Conservation (phyloP, 2,113 vertebrate genomes). For the Cinclus mexicanus region DNA sequence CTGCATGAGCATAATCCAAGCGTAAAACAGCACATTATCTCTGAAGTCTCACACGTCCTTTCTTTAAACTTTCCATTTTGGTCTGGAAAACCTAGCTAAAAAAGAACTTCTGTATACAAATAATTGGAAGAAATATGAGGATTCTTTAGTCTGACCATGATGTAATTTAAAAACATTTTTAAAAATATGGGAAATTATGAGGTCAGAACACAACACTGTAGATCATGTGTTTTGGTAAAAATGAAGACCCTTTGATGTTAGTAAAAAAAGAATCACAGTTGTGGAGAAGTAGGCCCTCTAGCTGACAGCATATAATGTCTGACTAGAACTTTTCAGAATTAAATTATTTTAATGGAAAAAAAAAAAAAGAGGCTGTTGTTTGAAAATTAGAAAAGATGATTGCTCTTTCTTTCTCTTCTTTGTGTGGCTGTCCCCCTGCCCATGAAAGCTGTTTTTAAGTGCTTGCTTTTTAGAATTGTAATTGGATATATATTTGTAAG, state of each 20-base stretch:
- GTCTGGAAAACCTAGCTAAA: neutral
- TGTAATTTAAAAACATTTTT: neutral
- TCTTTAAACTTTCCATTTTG: conserved; percentile 3
- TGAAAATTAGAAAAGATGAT: neutral
- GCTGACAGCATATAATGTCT: neutral
- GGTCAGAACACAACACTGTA: neutral
- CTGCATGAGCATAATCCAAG: neutral
- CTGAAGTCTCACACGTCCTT: neutral
- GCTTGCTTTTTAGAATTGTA: neutral
- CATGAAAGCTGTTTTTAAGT: neutral
- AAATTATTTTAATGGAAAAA: neutral
- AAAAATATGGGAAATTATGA: neutral
- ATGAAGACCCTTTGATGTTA: neutral
- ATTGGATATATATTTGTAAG: neutral
- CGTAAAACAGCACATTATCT: conserved; percentile 11
- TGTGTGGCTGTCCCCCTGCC: accelerated
- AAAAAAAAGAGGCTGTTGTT: neutral
- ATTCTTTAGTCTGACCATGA: conserved; percentile 5
- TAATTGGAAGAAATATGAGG: neutral
- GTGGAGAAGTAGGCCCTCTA: conserved; percentile 40
- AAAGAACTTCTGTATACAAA: neutral
- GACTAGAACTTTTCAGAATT: neutral
- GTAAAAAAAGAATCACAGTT: neutral
- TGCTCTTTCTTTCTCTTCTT: neutral
- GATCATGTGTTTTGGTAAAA: neutral